A percentile compares a stretch with the other conserved stretches of the same genome.
Conservation (phyloP, 2,888 invertebrate species). For the Marronus borbonicus region DNA sequence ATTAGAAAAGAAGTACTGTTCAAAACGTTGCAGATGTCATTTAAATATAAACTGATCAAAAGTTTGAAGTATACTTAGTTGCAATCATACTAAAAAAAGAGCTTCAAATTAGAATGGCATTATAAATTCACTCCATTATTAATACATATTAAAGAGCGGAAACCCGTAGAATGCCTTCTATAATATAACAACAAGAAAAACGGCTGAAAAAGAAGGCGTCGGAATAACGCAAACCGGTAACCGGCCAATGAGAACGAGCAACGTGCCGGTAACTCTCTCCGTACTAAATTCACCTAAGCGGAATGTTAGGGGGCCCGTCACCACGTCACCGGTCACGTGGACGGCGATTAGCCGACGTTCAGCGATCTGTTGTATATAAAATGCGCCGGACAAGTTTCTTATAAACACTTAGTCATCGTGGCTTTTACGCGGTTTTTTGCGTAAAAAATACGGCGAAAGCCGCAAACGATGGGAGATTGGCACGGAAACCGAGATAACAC, state of each 20-base stretch:
- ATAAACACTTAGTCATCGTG: background rate
- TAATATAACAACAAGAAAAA: background rate
- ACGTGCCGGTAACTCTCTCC: constrained; percentile 15
- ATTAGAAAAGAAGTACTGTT: too few relatives aligned
- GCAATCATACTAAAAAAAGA: background rate
- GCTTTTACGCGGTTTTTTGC: background rate
- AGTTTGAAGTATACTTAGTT: too few relatives aligned
- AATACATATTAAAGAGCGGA: constrained; percentile 16
- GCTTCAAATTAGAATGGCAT: background rate
- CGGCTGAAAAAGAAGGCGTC: constrained; percentile 2
- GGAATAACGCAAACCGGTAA: constrained; percentile 10
- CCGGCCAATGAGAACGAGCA: constrained; percentile 1
- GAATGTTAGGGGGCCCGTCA: constrained; percentile 44
- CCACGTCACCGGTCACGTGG: constrained; percentile 36
- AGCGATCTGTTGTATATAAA: background rate
- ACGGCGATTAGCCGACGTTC: background rate
- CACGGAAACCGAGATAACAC: background rate
- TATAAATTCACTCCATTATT: background rate
- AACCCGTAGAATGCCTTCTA: constrained; percentile 5
- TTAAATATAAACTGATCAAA: too few relatives aligned
- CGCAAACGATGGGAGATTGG: background rate
- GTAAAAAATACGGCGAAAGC: background rate
- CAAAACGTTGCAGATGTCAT: too few relatives aligned
- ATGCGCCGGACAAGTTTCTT: constrained; percentile 1
- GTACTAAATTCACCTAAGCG: constrained; percentile 7